Percentiles rank a stretch among this genome's conserved stretches.
phyloP scores from a whole-genome alignment of 2,888 invertebrate genomes.

The Apotomis betuletana region DNA sequence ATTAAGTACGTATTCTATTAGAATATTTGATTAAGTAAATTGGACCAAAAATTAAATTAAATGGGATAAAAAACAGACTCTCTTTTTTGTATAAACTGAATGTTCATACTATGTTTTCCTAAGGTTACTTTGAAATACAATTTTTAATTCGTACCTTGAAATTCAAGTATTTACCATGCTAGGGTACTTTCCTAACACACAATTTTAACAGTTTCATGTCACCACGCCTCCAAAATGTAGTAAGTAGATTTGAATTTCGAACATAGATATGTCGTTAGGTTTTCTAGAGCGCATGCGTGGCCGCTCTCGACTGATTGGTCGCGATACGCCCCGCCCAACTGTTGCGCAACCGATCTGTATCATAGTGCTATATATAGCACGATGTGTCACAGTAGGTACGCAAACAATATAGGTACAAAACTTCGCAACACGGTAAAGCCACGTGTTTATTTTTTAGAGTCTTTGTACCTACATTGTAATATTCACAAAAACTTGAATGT shows the following conservation, averaged over 20 bases:
- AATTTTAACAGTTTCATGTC: neutral
- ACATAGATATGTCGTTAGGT: conserved; percentile 6
- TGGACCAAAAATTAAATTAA: too few relatives aligned
- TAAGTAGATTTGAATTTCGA: conserved; percentile 21
- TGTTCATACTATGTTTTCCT: too few relatives aligned
- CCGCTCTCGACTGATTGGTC: conserved; percentile 68
- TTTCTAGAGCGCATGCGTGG: conserved; percentile 60
- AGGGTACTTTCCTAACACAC: too few relatives aligned
- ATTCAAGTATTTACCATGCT: too few relatives aligned
- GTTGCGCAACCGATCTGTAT: conserved; percentile 51
- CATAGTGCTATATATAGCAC: conserved; percentile 20
- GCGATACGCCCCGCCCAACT: conserved; percentile 69
- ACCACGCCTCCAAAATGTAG: neutral
- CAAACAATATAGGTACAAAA: neutral
- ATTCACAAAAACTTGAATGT: too few relatives aligned
- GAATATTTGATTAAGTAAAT: too few relatives aligned
- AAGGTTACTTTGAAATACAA: too few relatives aligned
- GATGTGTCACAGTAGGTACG: neutral
- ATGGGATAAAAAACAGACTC: too few relatives aligned
- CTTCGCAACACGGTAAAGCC: neutral
- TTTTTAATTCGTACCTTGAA: too few relatives aligned
- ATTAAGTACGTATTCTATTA: too few relatives aligned
- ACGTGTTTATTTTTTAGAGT: neutral
- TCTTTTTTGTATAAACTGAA: too few relatives aligned
- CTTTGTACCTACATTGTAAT: too few relatives aligned